phyloP scores from a whole-genome alignment of 2,113 vertebrate genomes.

The Phocoena phocoena region DNA sequence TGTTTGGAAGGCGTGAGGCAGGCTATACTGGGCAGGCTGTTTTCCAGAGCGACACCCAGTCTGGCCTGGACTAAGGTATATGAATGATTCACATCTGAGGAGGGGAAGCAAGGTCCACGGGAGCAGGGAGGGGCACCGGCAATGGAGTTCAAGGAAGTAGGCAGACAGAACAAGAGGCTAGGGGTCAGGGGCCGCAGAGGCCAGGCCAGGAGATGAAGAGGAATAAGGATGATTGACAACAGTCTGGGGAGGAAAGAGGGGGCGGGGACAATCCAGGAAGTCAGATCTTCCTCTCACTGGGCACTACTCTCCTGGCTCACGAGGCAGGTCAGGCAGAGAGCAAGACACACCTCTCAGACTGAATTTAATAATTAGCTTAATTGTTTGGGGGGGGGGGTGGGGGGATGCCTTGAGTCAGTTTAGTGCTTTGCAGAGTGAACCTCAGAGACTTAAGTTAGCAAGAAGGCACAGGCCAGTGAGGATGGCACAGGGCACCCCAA shows the following conservation, averaged over 20 bases:
- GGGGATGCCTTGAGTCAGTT: no score
- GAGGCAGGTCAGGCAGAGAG: background rate
- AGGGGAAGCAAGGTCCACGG: background rate
- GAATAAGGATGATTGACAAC: background rate
- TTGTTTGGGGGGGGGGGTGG: background rate
- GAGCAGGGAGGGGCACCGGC: background rate
- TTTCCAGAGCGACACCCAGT: background rate
- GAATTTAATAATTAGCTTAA: background rate
- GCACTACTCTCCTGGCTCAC: background rate
- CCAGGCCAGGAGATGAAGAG: background rate
- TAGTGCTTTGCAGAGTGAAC: background rate
- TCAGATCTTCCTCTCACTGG: background rate
- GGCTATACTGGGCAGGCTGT: background rate
- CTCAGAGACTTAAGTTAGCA: background rate
- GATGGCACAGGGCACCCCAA: accelerated
- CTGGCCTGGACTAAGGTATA: background rate
- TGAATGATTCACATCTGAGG: conserved; percentile 3
- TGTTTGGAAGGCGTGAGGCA: background rate
- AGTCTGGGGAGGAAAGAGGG: background rate
- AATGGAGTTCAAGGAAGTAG: background rate
- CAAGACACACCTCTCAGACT: background rate
- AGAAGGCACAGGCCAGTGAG: background rate
- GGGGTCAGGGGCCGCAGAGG: background rate
- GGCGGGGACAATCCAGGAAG: background rate
- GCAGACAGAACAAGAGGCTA: background rate